A percentile compares a stretch with the other conserved stretches of the same genome.
These are phyloP conservation scores for Plebejus argus DNA, from an alignment of 2,888 invertebrate species.

Conservation along the genomic window DNA sequence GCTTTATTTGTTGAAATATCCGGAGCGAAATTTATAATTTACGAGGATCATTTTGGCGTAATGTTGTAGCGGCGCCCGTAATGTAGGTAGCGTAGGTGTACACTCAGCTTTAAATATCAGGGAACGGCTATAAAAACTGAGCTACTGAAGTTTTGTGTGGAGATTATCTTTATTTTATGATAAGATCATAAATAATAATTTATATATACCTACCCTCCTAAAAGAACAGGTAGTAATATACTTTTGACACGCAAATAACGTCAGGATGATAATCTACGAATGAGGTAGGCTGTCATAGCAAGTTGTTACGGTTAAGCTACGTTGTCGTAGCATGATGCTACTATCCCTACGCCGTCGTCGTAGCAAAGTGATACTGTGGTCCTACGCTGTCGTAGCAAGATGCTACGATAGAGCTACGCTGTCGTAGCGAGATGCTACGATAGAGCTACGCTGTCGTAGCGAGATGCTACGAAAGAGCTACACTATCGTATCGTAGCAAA, in stretches of 20 bases:
- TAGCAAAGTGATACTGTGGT: neutral
- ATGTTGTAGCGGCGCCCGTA: conserved; percentile 30
- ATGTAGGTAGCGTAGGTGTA: conserved; percentile 28
- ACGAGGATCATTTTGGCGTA: conserved; percentile 31
- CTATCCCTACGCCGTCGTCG: neutral
- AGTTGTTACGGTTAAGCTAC: neutral
- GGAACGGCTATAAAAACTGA: conserved; percentile 10
- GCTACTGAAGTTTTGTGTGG: neutral
- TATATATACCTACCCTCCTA: neutral
- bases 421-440: neutral
- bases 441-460: neutral
- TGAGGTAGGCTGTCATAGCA: neutral
- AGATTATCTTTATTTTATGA: neutral
- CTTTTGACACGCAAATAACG: neutral
- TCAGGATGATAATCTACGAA: neutral
- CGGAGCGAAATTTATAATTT: conserved; percentile 29
- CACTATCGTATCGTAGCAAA: neutral
- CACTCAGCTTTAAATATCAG: conserved; percentile 23
- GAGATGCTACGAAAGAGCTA: neutral
- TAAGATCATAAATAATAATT: neutral
- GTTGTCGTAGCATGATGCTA: neutral
- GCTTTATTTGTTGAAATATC: conserved; percentile 22
- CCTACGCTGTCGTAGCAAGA: neutral
- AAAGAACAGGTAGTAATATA: neutral
- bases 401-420: neutral